Evolutionary conservation across 2,797 vertebrate genomes (phyloP), one percentile per base, ranked within the genome.

Genomic region (Pangasius djambal): DNA sequence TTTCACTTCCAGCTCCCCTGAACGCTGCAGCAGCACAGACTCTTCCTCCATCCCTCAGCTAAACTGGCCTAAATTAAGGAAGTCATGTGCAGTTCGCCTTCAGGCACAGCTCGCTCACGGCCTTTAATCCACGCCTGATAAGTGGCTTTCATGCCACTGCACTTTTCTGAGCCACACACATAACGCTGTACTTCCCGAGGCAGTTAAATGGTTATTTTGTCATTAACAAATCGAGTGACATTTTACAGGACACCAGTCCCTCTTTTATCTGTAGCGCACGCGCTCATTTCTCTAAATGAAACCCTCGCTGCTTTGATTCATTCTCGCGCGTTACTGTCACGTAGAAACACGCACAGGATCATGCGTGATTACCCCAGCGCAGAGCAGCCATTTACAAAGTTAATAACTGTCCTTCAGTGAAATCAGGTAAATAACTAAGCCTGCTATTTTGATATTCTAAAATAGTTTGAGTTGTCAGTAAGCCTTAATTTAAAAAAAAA

Each of bases 41-140:
- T 79, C 59, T 74, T 75, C 57, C 86, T 88, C 75, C 75, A 89
- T 90, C 89, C 85, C 77, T 91, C 91, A 91, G 88, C 91, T 91
- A 88, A 91, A 92, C 89, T 48, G 79, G 85, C 63, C 88, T 92
- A 87, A 91, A 92, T 91, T 89, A 90, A 87, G 25, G 13, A 37
- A 87, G 84, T 91, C 86, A 86, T 77, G 89, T 84, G 86, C 86
- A 87, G 81, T 82, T 89, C 44, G 67, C 88, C 91, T 91, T 63
- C 74, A 15, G 91, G 92, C 91, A 28, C 48, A 55, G 57, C 89
- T 91, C 86, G n/a, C 55, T 86, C 70, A 90, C 88, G 89, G 87
- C 63, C 91, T 86, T 84, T 89, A 83, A 91, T 90, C 89, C 87
- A 88, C 84, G 61, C 87, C 88, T 89, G 85, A 92, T 87, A 85